phyloP scores from a whole-genome alignment of 2,797 vertebrate species.

The Sarcoramphus papa region DNA sequence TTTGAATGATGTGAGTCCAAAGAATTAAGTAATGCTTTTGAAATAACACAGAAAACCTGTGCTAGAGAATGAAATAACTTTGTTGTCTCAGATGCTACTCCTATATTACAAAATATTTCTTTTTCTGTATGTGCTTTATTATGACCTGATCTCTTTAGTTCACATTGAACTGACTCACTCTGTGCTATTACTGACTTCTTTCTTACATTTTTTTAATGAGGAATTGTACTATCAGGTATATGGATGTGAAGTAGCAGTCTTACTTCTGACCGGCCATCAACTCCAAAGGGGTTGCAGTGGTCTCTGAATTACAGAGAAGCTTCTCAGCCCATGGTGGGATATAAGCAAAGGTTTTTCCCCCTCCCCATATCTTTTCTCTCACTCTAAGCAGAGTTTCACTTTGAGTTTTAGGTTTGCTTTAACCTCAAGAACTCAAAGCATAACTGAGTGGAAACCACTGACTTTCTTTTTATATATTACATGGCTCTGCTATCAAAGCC shows the following conservation, averaged over 20 bases:
- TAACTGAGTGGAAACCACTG: neutral
- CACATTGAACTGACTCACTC: neutral
- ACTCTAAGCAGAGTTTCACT: neutral
- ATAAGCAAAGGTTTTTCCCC: neutral
- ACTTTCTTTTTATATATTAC: neutral
- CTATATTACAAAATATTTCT: neutral
- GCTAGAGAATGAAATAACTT: neutral
- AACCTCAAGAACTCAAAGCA: constrained; percentile 23
- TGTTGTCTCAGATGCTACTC: neutral
- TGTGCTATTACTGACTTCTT: neutral
- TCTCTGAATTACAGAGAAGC: neutral
- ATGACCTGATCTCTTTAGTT: neutral
- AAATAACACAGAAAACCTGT: neutral
- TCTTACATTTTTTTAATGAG: neutral
- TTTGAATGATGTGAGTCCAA: neutral
- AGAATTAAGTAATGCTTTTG: neutral
- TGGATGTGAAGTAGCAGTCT: neutral
- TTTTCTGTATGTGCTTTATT: neutral
- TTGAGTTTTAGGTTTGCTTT: constrained; percentile 15
- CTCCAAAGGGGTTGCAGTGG: neutral
- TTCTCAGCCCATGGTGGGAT: neutral
- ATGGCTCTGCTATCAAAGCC: neutral
- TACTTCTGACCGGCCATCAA: neutral
- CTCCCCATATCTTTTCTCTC: neutral
- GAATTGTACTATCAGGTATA: neutral